These are phyloP conservation scores for Lophius piscatorius DNA, from an alignment of 2,113 vertebrate species.

Conservation along the genomic window DNA sequence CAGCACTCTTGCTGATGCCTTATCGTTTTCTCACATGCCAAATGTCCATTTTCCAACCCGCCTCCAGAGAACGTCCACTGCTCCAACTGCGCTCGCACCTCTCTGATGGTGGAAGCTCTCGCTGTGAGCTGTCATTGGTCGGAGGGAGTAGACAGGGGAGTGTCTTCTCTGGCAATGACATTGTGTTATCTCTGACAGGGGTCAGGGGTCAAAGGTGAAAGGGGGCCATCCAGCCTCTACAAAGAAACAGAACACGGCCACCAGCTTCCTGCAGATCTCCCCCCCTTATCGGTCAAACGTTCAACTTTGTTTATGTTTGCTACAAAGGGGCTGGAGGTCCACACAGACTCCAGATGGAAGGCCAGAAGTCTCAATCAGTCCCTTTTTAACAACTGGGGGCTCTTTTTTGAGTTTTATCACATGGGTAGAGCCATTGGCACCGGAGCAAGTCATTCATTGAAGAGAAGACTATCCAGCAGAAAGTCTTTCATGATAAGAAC, in stretches of 20 bases:
- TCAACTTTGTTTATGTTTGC: constrained; percentile 79
- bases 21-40: no score
- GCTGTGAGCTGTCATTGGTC: constrained; percentile 32
- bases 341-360: constrained; percentile 41
- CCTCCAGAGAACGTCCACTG: not conserved
- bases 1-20: constrained; percentile 17
- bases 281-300: constrained; percentile 72
- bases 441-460: constrained; percentile 26
- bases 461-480: constrained; percentile 6
- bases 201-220: constrained; percentile 45
- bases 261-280: constrained; percentile 63
- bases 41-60: constrained; percentile 26
- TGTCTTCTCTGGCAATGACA: constrained; percentile 41
- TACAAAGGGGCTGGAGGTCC: constrained; percentile 72
- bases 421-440: constrained; percentile 11
- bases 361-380: constrained; percentile 7
- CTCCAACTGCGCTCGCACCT: not conserved
- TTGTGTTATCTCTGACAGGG: constrained; percentile 54
- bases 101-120: not conserved
- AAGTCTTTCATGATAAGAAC: constrained; percentile 27
- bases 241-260: constrained; percentile 55
- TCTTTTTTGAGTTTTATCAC: constrained; percentile 50
- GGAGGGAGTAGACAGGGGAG: constrained; percentile 22
- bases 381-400: constrained; percentile 60
- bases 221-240: constrained; percentile 41